Percentiles rank a stretch among this genome's conserved stretches.
These are phyloP conservation scores for Pelecanoides urinatrix DNA, from an alignment of 2,113 vertebrate species.

Conservation along the genomic window DNA sequence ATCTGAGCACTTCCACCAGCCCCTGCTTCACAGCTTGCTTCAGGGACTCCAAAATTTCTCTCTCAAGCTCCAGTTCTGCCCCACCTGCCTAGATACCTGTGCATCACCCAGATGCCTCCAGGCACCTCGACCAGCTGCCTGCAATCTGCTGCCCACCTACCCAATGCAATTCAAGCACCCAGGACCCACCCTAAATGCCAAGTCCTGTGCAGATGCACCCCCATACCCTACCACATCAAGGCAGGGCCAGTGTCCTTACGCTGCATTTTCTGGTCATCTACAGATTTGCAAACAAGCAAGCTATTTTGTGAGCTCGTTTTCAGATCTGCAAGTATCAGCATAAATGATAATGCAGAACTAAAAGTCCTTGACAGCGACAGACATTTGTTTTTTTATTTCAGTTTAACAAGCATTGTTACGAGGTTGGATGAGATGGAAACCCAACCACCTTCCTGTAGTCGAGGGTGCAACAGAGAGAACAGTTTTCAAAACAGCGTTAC, in stretches of 20 bases:
- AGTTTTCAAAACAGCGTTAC: not conserved
- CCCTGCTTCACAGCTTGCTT: not conserved
- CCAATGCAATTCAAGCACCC: not conserved
- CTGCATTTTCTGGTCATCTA: conserved; percentile 7
- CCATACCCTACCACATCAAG: not conserved
- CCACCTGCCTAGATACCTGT: not conserved
- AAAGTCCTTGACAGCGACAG: conserved; percentile 22
- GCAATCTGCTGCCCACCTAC: not conserved
- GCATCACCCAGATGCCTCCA: not conserved
- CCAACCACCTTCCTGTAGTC: not conserved
- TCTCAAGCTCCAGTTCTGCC: not conserved
- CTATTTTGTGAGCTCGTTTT: not conserved
- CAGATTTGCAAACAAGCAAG: conserved; percentile 2
- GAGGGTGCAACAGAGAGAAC: not conserved
- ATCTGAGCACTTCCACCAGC: not conserved
- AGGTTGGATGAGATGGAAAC: not conserved
- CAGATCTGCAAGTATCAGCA: conserved; percentile 57
- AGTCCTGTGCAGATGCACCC: not conserved
- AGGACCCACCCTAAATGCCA: not conserved
- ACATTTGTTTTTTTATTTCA: not conserved
- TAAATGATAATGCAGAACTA: conserved; percentile 50
- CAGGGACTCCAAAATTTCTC: not conserved
- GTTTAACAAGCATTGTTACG: not conserved
- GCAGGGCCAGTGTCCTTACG: not conserved
- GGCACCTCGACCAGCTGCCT: not conserved